Base-by-base conservation (phyloP, 2,797 vertebrate species). In the Poecilia wingei region DNA sequence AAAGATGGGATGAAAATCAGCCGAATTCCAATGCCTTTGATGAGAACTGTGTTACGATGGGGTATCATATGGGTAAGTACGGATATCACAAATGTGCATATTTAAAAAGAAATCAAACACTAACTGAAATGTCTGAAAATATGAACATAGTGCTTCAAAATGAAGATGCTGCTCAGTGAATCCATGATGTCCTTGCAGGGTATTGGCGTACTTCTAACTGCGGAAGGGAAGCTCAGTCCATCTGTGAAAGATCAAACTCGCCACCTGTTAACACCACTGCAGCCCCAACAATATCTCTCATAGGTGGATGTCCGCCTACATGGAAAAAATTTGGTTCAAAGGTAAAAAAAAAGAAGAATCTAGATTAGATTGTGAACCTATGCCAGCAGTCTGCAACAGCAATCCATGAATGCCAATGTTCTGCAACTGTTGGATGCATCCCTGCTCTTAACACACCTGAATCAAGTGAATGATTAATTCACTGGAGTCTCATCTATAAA, bases 131-230 rank as follows among this genome's bases (percentile, higher is more conserved):
- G 16, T 41, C 43, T 76, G 22, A 16, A 74, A 49, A 49, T 39
- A 78, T 82, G 0, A 49, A 64, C 25, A 6, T 51, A n/a, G 14
- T 83, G 47, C n/a, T 36, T 2, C 74, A 28, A 79, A 14, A 0
- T 78, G n/a, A 78, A 64, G 61, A 75, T 71, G 10, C 66, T 59
- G 13, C 28, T 61, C 2, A 51, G 4, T 59, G 20, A 28, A 36
- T 61, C 16, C 82, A 70, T 75, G 49, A n/a, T 82, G n/a, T 46
- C 20, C 47, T 75, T 53, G 20, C 66, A 95, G 94, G 93, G 20
- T 93, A 85, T 82, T 95, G 94, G 94, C 36, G 20, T 1, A 88
- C 84, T 47, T n/a, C 1, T 66, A 95, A 95, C 9, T 95, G 94
- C 66, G 94, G 93, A 28, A 39, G 71, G 49, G 93, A 94, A 47